Evolutionary conservation across 2,888 invertebrate species (phyloP).

Genomic region (Chrysotoxum bicinctum): DNA sequence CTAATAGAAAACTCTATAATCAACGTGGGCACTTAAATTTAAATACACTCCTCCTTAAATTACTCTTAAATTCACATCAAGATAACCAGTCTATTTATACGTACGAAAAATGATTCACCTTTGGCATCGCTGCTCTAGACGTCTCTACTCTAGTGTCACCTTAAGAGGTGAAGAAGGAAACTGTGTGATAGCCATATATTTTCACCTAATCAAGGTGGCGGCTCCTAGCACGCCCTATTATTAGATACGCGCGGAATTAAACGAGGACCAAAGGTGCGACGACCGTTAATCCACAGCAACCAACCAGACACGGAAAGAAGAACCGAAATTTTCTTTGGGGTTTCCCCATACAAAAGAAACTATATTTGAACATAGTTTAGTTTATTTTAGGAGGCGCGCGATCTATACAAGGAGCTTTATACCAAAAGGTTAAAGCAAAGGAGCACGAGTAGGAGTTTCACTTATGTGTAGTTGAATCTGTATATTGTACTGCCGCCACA

Average conservation of each 20-base stretch:
- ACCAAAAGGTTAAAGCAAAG: slow-evolving; percentile 43
- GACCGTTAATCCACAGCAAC: slow-evolving; percentile 46
- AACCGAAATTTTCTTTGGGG: slow-evolving; percentile 46
- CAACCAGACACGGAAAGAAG: slow-evolving; percentile 45
- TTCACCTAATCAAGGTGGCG: slow-evolving; percentile 61
- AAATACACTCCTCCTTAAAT: too few relatives aligned
- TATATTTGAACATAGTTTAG: slow-evolving; percentile 35
- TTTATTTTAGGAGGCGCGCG: slow-evolving; percentile 26
- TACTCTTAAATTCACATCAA: not conserved
- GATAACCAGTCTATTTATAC: not conserved
- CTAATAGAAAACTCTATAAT: too few relatives aligned
- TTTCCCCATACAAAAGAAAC: not conserved
- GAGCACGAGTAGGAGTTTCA: slow-evolving; percentile 46
- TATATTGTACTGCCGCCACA: slow-evolving; percentile 27
- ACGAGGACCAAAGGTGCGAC: slow-evolving; percentile 55
- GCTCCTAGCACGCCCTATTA: slow-evolving; percentile 59
- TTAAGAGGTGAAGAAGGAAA: slow-evolving; percentile 15
- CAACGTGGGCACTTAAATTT: too few relatives aligned
- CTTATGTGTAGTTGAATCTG: slow-evolving; percentile 2
- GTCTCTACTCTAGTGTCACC: slow-evolving; percentile 29
- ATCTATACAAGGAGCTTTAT: slow-evolving; percentile 35
- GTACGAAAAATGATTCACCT: too few relatives aligned
- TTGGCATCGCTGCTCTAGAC: not conserved
- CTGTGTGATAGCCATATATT: slow-evolving; percentile 46
- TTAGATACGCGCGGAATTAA: slow-evolving; percentile 42